Base-by-base conservation (phyloP, 2,888 invertebrate species). In the Pachycephus smyrnensis region DNA sequence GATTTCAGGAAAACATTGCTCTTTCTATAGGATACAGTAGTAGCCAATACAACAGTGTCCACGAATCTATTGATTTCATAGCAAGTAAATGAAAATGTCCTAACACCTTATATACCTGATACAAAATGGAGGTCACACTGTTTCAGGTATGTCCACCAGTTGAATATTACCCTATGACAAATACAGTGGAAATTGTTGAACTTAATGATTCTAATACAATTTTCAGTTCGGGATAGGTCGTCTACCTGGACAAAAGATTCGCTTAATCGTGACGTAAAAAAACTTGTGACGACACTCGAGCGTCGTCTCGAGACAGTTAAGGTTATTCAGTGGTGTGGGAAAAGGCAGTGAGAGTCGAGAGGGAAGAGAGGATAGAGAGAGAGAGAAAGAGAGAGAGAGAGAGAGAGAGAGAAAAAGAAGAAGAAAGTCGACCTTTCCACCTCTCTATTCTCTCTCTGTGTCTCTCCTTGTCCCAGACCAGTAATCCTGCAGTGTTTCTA, bases 401-500 rank as follows among this genome's bases (percentile, higher is more conserved):
- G n/a, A n/a, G n/a, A n/a, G n/a, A n/a, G n/a, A n/a, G n/a, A n/a
- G n/a, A 15, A 71, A 71, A 4, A 23, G 23, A 23, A 55, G 15
- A 71, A 11, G 15, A 71, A 71, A 32, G 11, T 23, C 71, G 71
- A 30, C 30, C 40, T 40, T 71, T 55, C 73, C 69, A 40, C 69
- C 37, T 79, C 75, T 69, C 73, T 73, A 77, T 69, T 77, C 33
- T 75, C 68, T 33, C 73, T 55, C 55, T 33, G 9, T 12, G 31
- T 69, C 69, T 76, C 77, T 81, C 73, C 75, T 73, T 73, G 73
- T 55, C 73, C 75, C 36, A 69, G n/a, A 75, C 71, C 68, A 69
- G 75, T 78, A 76, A 80, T 78, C 79, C 79, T 80, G 32, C 75
- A 73, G 76, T 80, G 78, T 78, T 79, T 76, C 80, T 76, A 77